A percentile compares a stretch with the other conserved stretches of the same genome.
phyloP scores from a whole-genome alignment of 2,888 invertebrate species.

The Euzetes globulus region DNA sequence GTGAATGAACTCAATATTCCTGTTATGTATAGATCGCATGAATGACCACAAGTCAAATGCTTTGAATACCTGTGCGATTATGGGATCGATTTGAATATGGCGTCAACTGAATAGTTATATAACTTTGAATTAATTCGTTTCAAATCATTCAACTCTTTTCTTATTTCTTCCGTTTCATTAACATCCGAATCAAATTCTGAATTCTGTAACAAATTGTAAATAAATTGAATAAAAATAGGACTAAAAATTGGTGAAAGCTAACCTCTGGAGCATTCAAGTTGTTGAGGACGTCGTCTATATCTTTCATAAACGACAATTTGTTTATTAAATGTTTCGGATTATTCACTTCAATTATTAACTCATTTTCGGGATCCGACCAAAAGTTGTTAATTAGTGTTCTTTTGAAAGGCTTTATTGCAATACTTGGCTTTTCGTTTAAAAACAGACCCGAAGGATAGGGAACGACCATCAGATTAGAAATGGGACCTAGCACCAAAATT shows the following conservation, averaged over 20 bases:
- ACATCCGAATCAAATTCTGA: background rate
- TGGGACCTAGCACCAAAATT: background rate
- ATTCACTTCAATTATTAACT: background rate
- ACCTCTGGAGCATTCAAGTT: background rate
- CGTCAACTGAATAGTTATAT: conserved; percentile 7
- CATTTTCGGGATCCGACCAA: background rate
- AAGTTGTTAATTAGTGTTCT: background rate
- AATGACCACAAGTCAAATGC: background rate
- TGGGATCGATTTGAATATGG: conserved; percentile 11
- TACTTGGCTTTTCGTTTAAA: background rate
- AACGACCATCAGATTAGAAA: conserved; percentile 27
- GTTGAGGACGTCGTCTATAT: background rate
- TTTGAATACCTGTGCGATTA: background rate
- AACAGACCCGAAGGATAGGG: conserved; percentile 10
- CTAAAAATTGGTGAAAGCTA: background rate
- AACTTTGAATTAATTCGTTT: background rate
- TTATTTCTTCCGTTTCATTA: background rate
- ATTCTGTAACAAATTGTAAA: conserved; percentile 23
- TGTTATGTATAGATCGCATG: background rate
- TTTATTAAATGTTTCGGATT: background rate
- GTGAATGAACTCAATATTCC: conserved; percentile 17
- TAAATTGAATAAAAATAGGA: background rate
- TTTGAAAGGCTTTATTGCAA: background rate
- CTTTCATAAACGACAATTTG: background rate
- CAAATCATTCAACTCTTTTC: background rate